Base-by-base conservation (phyloP, 1,140 invertebrate genomes). In the Holcopasites calliopsidis region DNA sequence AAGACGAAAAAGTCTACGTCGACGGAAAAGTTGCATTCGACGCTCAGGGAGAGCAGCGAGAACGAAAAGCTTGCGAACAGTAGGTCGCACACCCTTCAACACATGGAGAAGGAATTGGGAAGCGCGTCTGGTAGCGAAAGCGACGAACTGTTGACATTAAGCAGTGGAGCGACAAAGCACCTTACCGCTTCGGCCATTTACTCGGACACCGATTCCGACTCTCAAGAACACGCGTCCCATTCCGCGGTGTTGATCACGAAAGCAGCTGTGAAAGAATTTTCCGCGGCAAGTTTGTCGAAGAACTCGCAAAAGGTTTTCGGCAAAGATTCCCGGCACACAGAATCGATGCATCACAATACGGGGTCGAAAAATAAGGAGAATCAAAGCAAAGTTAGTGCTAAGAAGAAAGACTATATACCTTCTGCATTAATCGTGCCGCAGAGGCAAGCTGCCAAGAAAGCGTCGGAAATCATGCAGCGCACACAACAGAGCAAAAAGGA, bases 401-500 rank as follows among this genome's bases (percentile, higher is more conserved):
- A 94, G 80, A 92, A 92, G 77, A 95, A 94, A 85, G 94, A 95
- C 80, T 93, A 94, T 71, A 91, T 92, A 73, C 94, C 96, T 26
- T 95, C 96, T 44, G 94, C 97, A 84, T 91, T 97, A 40, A 97
- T 97, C 83, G 97, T 98, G n/a, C 97, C 97, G 1, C 97, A 98
- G 88, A 92, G 97, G 62, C 95, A 97, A 90, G 97, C 97, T 26
- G 97, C 97, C 21, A 97, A 97, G 86, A 97, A 97, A 88, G 96
- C 96, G 3, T 96, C 96, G 3, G 97, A 97, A 90, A 97, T 96
- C 86, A 95, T 97, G 93, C 94, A 90, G 54, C 84, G 89, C 23
- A 87, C 89, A 21, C 87, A 88, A 49, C 57, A 88, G 49, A 66
- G 74, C 50, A 91, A 91, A 55, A 90, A 90, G 33, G 90, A 91